Conservation (phyloP, 2,797 vertebrate species). For the Denticeps clupeoides region DNA sequence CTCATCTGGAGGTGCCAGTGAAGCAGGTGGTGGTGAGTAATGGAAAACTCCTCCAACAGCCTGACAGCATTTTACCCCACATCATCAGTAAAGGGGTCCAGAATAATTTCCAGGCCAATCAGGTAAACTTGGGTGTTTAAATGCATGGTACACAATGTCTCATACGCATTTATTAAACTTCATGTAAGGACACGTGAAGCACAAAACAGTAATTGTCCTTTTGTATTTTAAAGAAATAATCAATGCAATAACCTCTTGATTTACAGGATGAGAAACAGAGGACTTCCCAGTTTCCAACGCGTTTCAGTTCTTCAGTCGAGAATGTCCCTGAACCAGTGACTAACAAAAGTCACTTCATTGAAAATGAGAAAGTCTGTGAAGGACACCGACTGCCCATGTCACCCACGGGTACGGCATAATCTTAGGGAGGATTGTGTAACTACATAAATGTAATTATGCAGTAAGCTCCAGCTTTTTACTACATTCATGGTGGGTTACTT, state of each 20-base stretch:
- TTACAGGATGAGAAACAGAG: constrained; percentile 63
- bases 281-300: constrained; percentile 43
- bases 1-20: constrained; percentile 59
- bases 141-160: no score
- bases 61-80: constrained; percentile 62
- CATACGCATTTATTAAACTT: no score
- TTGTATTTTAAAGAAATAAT: no score
- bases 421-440: no score
- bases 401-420: constrained; percentile 60
- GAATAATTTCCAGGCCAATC: constrained; percentile 50
- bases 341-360: constrained; percentile 47
- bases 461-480: no score
- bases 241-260: no score
- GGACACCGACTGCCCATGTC: constrained; percentile 72
- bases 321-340: constrained; percentile 50
- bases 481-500: background rate
- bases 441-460: no score
- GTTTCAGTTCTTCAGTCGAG: constrained; percentile 56
- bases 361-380: constrained; percentile 56
- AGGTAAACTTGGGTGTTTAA: constrained; percentile 34
- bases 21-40: constrained; percentile 67
- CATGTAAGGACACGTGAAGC: no score
- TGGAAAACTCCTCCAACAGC: constrained; percentile 60
- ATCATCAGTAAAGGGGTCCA: constrained; percentile 58
- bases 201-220: no score